Evolutionary conservation across 2,888 invertebrate genomes (phyloP).

Genomic region (Aplocera efformata): DNA sequence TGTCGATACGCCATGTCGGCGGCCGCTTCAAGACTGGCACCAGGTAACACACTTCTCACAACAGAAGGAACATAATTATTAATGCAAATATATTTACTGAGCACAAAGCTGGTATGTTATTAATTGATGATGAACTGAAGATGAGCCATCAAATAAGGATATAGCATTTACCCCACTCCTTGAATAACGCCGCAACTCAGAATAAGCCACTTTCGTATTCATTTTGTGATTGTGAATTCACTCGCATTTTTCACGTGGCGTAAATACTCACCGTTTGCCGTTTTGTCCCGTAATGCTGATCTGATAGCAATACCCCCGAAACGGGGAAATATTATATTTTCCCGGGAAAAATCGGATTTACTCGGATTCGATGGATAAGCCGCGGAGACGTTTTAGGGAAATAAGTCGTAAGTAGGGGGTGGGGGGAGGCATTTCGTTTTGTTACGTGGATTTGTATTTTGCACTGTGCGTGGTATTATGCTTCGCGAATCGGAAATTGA

Average conservation of each 20-base stretch:
- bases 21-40: too few species aligned
- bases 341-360: conserved; percentile 26
- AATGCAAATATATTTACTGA: too few species aligned
- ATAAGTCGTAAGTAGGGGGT: conserved; percentile 14
- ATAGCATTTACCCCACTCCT: too few species aligned
- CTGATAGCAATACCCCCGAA: conserved; percentile 20
- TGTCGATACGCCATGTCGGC: too few species aligned
- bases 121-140: too few species aligned
- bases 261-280: conserved; percentile 15
- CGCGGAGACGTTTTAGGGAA: conserved; percentile 25
- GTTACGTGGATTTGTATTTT: conserved; percentile 9
- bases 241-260: conserved; percentile 4
- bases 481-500: too few species aligned
- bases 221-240: background rate
- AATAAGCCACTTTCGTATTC: too few species aligned
- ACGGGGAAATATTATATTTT: conserved; percentile 27
- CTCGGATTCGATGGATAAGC: conserved; percentile 27
- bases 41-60: too few species aligned
- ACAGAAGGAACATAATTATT: too few species aligned
- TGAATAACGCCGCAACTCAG: too few species aligned
- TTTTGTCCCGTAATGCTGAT: conserved; percentile 15
- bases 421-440: conserved; percentile 19
- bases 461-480: background rate
- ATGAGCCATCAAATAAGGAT: too few species aligned
- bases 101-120: too few species aligned